A percentile compares a stretch with the other conserved stretches of the same genome.
Evolutionary conservation across 2,797 vertebrate species (phyloP).

Genomic region (Pempheris klunzingeri): DNA sequence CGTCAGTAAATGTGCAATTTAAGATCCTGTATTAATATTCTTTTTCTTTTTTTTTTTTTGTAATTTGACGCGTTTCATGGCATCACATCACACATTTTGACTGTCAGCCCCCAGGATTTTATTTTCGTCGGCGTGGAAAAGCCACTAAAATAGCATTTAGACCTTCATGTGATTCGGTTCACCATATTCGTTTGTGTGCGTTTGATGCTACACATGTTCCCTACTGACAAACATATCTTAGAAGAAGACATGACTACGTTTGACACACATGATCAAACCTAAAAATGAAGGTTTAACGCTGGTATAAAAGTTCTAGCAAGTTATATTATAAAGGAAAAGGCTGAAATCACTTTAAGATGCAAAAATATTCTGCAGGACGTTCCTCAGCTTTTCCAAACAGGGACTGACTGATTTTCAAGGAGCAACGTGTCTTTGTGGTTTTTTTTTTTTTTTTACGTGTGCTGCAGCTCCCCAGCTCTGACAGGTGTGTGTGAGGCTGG

Average conservation of each 20-base stretch:
- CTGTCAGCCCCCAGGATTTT: neutral
- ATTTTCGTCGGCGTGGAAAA: constrained; percentile 1
- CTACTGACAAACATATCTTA: neutral
- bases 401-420: neutral
- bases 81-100: neutral
- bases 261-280: neutral
- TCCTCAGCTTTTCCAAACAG: neutral
- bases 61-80: neutral
- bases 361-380: neutral
- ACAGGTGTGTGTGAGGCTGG: constrained; percentile 60
- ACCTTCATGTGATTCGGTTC: neutral
- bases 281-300: neutral
- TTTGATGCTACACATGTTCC: neutral
- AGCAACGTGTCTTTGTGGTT: too few species aligned
- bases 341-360: neutral
- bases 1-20: neutral
- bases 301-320: neutral
- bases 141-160: neutral
- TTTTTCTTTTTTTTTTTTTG: neutral
- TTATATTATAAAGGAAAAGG: neutral
- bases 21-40: neutral
- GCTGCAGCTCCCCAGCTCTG: constrained; percentile 42
- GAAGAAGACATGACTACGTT: too few species aligned
- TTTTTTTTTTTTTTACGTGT: neutral
- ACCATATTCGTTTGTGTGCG: neutral